phyloP scores from a whole-genome alignment of 2,888 invertebrate species.

The Caenorhabditis parvicauda region DNA sequence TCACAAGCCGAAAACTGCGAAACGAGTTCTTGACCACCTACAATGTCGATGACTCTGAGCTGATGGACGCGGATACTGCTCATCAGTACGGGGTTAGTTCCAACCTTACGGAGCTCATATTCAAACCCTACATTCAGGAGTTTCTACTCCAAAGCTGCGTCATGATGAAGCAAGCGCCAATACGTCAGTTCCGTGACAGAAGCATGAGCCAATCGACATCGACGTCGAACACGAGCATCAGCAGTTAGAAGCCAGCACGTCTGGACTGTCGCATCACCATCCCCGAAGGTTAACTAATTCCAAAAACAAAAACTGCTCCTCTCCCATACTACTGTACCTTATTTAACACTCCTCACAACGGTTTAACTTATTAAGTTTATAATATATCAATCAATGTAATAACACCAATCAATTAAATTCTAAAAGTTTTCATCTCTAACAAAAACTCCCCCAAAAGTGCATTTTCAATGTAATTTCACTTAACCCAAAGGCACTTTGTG shows the following conservation, averaged over 20 bases:
- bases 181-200: constrained; percentile 37
- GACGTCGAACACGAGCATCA: constrained; percentile 10
- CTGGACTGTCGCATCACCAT: too few species aligned
- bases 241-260: too few species aligned
- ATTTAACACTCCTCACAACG: too few species aligned
- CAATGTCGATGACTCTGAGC: constrained; percentile 26
- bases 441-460: too few species aligned
- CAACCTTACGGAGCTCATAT: neutral
- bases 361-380: too few species aligned
- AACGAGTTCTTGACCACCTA: constrained; percentile 29
- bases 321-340: too few species aligned
- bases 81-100: constrained; percentile 26
- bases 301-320: too few species aligned
- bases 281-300: too few species aligned
- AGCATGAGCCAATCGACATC: constrained; percentile 30
- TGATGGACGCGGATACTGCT: constrained; percentile 27
- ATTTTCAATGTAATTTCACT: too few species aligned
- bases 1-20: constrained; percentile 29
- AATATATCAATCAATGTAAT: too few species aligned
- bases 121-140: constrained; percentile 16
- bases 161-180: constrained; percentile 30
- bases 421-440: constrained; percentile 4
- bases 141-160: constrained; percentile 36
- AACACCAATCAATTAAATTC: constrained; percentile 1
- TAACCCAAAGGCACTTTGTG: too few species aligned